A percentile compares a stretch with the other conserved stretches of the same genome.
phyloP scores from a whole-genome alignment of 1,140 invertebrate species.

The Drosophila mauritiana region DNA sequence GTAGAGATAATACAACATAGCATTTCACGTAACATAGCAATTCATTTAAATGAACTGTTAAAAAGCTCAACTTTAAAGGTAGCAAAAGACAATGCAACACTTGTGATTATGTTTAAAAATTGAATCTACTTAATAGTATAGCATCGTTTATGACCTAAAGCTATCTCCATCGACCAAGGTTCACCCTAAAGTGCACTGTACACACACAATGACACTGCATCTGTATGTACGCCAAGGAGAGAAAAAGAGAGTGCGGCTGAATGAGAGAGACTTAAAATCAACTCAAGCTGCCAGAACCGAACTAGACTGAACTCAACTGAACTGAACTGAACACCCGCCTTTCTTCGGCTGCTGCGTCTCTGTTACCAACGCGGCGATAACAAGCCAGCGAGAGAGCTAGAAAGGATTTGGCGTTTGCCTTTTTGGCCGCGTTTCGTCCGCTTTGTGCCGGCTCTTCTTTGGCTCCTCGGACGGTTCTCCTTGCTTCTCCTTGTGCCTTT shows the following conservation, averaged over 20 bases:
- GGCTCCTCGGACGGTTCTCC: slow-evolving; percentile 1
- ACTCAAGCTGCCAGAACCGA: slow-evolving; percentile 10
- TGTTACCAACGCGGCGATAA: slow-evolving; percentile 69
- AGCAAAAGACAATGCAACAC: too few relatives aligned
- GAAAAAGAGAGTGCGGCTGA: neutral
- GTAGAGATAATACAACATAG: too few relatives aligned
- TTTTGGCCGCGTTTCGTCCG: slow-evolving; percentile 47
- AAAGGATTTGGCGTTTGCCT: slow-evolving; percentile 40
- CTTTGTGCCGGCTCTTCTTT: slow-evolving; percentile 57
- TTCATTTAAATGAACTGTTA: too few relatives aligned
- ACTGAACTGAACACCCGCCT: slow-evolving; percentile 20
- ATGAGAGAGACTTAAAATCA: slow-evolving; percentile 17
- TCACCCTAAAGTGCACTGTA: slow-evolving; percentile 3
- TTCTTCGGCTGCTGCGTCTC: slow-evolving; percentile 70
- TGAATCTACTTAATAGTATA: too few relatives aligned
- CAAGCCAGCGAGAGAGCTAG: slow-evolving; percentile 31
- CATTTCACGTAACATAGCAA: too few relatives aligned
- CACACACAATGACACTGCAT: neutral
- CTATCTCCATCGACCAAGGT: neutral
- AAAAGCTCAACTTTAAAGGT: too few relatives aligned
- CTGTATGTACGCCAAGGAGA: slow-evolving; percentile 14
- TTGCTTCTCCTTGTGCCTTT: slow-evolving; percentile 9
- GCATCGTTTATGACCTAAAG: neutral
- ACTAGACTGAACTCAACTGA: slow-evolving; percentile 4
- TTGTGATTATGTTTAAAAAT: too few relatives aligned